These are phyloP conservation scores for Triplophysa yarkandensis DNA, from an alignment of 2,797 vertebrate species.

Conservation along the genomic window DNA sequence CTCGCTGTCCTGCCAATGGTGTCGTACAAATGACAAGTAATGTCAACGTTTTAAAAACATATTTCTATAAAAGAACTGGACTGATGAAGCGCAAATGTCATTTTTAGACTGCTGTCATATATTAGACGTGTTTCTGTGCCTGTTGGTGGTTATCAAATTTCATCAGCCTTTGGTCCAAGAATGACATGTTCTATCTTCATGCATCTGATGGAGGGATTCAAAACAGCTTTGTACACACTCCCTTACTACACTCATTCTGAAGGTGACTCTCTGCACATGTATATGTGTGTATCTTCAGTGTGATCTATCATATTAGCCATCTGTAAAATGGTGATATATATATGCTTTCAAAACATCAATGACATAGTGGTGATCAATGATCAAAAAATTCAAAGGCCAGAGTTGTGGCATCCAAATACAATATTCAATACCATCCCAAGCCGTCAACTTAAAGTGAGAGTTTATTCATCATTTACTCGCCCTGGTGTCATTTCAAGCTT, in stretches of 20 bases:
- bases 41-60: slow-evolving; percentile 7
- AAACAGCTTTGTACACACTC: slow-evolving; percentile 6
- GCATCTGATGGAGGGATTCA: slow-evolving; percentile 24
- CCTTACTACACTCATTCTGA: slow-evolving; percentile 24
- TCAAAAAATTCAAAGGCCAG: slow-evolving; percentile 11
- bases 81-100: not conserved
- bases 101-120: not conserved
- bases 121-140: not conserved
- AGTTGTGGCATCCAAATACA: slow-evolving; percentile 2
- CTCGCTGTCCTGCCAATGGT: not conserved
- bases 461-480: too few species aligned
- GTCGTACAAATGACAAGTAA: not conserved
- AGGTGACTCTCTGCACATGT: slow-evolving; percentile 25
- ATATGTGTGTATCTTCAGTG: not conserved
- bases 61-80: not conserved
- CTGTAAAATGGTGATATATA: slow-evolving; percentile 31
- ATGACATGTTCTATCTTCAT: not conserved
- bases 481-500: too few species aligned
- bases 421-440: slow-evolving; percentile 19
- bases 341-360: not conserved
- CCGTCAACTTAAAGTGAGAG: not conserved
- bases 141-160: slow-evolving; percentile 11
- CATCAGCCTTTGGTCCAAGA: slow-evolving; percentile 11
- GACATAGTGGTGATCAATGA: slow-evolving; percentile 37
- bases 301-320: slow-evolving; percentile 27